These are phyloP conservation scores for Anguilla rostrata DNA, from an alignment of 2,113 vertebrate genomes.

Conservation along the genomic window DNA sequence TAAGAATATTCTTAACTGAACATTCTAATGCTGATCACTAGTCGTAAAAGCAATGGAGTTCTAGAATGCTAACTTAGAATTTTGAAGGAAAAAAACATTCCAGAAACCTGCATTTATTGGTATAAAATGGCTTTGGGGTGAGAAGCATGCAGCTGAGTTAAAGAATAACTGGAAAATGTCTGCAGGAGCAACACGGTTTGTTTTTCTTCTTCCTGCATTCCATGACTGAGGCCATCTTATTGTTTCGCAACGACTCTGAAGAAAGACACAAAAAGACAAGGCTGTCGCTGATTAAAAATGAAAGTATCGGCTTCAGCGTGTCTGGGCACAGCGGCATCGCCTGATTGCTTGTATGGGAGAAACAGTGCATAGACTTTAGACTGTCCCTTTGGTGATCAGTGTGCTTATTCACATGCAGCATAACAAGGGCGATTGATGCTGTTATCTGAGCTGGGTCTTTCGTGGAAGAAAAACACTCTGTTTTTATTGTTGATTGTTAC, in stretches of 20 bases:
- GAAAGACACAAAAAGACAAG: background rate
- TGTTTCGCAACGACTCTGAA: background rate
- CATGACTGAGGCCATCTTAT: background rate
- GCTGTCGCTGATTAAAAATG: background rate
- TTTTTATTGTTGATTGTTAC: background rate
- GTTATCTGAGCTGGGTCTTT: background rate
- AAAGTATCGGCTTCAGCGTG: background rate
- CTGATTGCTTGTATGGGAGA: background rate
- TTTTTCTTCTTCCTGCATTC: background rate
- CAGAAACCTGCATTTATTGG: too few relatives aligned
- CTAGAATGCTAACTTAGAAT: too few relatives aligned
- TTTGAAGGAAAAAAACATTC: too few relatives aligned
- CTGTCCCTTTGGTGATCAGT: background rate
- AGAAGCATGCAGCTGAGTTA: background rate
- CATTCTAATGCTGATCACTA: too few relatives aligned
- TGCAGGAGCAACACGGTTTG: background rate
- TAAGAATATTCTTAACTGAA: too few relatives aligned
- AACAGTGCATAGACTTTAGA: background rate
- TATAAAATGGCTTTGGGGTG: background rate
- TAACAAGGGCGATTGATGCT: background rate
- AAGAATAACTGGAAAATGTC: background rate
- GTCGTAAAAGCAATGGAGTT: too few relatives aligned
- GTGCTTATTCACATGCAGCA: background rate
- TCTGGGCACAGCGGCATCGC: background rate
- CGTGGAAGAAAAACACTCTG: background rate